Percentiles rank a stretch among this genome's conserved stretches.
Evolutionary conservation across 2,113 vertebrate species (phyloP).

Genomic region (Neodon shergylaensis): DNA sequence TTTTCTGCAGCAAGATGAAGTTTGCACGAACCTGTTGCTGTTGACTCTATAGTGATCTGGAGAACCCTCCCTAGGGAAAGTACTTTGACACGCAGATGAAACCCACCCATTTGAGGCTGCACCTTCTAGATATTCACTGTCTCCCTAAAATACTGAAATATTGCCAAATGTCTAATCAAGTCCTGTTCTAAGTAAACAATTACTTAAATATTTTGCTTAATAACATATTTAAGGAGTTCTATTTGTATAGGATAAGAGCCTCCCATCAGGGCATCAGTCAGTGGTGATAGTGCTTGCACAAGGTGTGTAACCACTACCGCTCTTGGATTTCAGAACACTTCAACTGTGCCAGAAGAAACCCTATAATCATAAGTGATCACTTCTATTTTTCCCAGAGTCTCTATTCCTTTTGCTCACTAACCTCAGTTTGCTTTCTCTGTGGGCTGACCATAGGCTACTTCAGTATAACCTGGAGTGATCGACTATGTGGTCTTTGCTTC

Average conservation of each 20-base stretch:
- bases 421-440: not conserved
- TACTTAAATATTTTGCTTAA: not conserved
- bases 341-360: not conserved
- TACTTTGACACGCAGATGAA: not conserved
- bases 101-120: not conserved
- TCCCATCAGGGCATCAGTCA: not conserved
- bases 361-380: not conserved
- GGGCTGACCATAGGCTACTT: not conserved
- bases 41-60: not conserved
- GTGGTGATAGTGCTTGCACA: not conserved
- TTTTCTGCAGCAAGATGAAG: not conserved
- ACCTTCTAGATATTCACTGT: not conserved
- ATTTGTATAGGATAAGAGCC: not conserved
- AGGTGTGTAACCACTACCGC: not conserved
- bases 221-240: not conserved
- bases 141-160: slow-evolving; percentile 3
- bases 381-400: not conserved
- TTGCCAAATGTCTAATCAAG: not conserved
- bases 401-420: not conserved
- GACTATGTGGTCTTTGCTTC: not conserved
- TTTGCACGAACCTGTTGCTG: not conserved
- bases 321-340: slow-evolving; percentile 20
- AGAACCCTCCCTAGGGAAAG: not conserved
- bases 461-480: not conserved
- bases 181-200: not conserved